Base-by-base conservation (phyloP, 1,140 invertebrate genomes). In the Drosophila punjabiensis region DNA sequence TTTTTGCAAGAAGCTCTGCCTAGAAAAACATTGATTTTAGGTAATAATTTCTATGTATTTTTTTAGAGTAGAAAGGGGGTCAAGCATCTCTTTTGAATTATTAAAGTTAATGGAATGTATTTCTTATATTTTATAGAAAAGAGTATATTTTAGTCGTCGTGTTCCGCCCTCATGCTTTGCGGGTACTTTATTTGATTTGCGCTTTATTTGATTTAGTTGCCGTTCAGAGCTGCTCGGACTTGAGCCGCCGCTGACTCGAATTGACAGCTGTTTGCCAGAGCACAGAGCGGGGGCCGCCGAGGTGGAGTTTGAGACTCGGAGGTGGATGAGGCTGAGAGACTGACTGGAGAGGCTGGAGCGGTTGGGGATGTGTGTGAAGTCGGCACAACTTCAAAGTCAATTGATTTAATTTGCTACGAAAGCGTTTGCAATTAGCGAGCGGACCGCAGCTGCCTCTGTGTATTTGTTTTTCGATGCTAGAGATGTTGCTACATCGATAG, bases 361-460 rank as follows among this genome's bases (percentile, higher is more conserved):
- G 13, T n/a, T n/a, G 45, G 59, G 14, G 13, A 9, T 37, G 33
- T 20, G 32, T 56, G 53, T 56, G 53, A 58, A 58, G 55, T 58
- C 78, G 53, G 66, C 82, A 67, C 47, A 24, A 75, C 71, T 74
- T 85, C 84, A 83, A 82, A 82, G 79, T 68, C 83, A 81, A 89
- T 81, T 89, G 85, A 89, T 89, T 88, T 89, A 70, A 84, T 88
- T 81, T 78, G 77, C 69, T 76, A 48, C 63, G 75, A 82, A 82
- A 82, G 79, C 83, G 79, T 47, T 76, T 87, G 82, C 82, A 82
- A 82, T 87, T 87, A 85, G 83, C 79, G 45, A 69, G 43, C 60
- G 60, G 37, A 69, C 28, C 63, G 30, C 45, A 70, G 66, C 35
- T 52, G 64, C 47, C 28, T 32, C 33, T 67, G 35, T 41, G 32